phyloP scores from a whole-genome alignment of 2,797 vertebrate genomes.

The Alosa sapidissima region DNA sequence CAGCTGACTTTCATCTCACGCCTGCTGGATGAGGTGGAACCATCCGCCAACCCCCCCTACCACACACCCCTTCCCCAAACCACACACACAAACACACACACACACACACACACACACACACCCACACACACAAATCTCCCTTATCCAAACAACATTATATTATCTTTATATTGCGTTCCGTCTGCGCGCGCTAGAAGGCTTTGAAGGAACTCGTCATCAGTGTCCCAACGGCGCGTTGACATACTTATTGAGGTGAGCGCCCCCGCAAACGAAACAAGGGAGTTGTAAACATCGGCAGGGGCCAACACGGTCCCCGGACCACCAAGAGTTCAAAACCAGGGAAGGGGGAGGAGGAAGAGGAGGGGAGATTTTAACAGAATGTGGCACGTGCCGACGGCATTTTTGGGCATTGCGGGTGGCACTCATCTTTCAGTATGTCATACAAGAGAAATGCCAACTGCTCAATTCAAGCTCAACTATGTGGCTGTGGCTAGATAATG shows the following conservation, averaged over 20 bases:
- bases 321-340: background rate
- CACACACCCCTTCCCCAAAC: background rate
- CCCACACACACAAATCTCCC: background rate
- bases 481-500: background rate
- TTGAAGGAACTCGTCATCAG: background rate
- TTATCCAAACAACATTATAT: constrained; percentile 29
- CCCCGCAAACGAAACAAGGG: constrained; percentile 21
- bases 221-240: constrained; percentile 24
- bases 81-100: background rate
- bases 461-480: background rate
- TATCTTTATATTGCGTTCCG: constrained; percentile 23
- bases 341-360: background rate
- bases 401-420: background rate
- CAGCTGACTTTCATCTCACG: background rate
- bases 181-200: background rate
- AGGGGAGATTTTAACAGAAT: background rate
- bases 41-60: background rate
- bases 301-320: constrained; percentile 18
- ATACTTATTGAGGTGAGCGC: constrained; percentile 30
- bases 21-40: background rate
- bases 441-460: background rate
- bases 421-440: background rate
- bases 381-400: background rate
- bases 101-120: background rate
- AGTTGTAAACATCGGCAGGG: constrained; percentile 25